A percentile compares a stretch with the other conserved stretches of the same genome.
phyloP scores from a whole-genome alignment of 2,797 vertebrate species.

The Notolepis coatsorum region DNA sequence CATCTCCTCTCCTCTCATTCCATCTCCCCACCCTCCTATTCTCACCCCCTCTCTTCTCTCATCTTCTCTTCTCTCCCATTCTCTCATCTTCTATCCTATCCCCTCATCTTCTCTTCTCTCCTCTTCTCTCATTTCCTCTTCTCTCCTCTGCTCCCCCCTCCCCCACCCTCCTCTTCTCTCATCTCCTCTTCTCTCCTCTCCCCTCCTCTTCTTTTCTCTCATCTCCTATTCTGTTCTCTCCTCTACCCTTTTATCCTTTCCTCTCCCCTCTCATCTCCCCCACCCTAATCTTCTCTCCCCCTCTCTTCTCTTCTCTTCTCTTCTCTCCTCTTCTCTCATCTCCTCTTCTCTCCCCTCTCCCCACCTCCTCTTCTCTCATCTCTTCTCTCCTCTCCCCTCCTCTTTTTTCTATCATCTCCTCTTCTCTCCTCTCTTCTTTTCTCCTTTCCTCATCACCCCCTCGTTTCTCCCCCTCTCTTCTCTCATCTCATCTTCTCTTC shows the following conservation, averaged over 20 bases:
- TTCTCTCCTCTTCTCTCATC: neutral
- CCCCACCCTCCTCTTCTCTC: neutral
- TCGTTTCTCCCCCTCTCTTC: neutral
- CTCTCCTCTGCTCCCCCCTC: neutral
- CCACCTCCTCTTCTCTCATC: no score
- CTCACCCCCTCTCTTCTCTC: neutral
- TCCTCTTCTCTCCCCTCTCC: no score
- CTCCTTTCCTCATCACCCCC: neutral
- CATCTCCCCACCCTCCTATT: neutral
- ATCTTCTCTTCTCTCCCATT: neutral
- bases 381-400: conserved; percentile 31
- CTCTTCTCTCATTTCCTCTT: neutral
- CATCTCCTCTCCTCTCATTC: neutral
- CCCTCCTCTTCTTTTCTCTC: neutral
- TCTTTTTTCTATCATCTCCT: conserved; percentile 18
- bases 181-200: neutral
- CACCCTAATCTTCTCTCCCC: no score
- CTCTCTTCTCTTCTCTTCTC: neutral
- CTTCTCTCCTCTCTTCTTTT: neutral
- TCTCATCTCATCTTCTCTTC: neutral
- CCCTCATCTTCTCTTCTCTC: neutral
- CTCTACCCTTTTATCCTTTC: conserved; percentile 2
- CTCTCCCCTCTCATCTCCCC: neutral
- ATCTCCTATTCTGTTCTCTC: no score
- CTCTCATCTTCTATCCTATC: neutral